A percentile compares a stretch with the other conserved stretches of the same genome.
These are phyloP conservation scores for Sus cebifrons DNA, from an alignment of 2,797 vertebrate genomes.

Conservation along the genomic window DNA sequence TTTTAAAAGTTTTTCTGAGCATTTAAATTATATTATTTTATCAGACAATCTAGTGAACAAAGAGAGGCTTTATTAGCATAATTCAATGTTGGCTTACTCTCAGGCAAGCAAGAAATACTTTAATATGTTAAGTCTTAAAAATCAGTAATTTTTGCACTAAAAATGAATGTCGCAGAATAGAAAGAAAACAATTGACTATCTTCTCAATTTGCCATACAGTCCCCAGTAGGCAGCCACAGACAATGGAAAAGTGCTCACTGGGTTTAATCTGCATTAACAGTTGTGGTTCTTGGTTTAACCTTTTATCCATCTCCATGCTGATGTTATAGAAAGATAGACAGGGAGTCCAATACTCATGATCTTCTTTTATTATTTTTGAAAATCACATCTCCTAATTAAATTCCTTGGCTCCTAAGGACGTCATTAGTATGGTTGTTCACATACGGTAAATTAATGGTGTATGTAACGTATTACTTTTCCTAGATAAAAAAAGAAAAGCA, in stretches of 20 bases:
- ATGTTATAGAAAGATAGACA: slow-evolving; percentile 54
- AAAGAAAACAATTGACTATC: slow-evolving; percentile 71
- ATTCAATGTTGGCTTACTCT: slow-evolving; percentile 70
- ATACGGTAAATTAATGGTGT: slow-evolving; percentile 14
- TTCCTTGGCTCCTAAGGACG: slow-evolving; percentile 26
- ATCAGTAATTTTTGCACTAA: slow-evolving; percentile 74
- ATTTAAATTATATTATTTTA: slow-evolving; percentile 70
- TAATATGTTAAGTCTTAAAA: slow-evolving; percentile 65
- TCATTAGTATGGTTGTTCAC: slow-evolving; percentile 20
- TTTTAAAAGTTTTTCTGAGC: slow-evolving; percentile 67
- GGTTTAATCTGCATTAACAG: slow-evolving; percentile 45
- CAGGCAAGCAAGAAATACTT: slow-evolving; percentile 79
- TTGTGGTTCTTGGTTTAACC: slow-evolving; percentile 64
- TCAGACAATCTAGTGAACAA: slow-evolving; percentile 75
- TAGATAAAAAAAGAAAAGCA: not conserved
- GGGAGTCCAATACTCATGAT: slow-evolving; percentile 48
- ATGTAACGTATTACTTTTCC: not conserved
- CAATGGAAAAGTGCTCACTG: slow-evolving; percentile 61
- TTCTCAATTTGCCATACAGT: slow-evolving; percentile 74
- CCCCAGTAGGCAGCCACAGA: slow-evolving; percentile 70
- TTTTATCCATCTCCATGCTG: slow-evolving; percentile 29
- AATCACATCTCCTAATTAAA: not conserved
- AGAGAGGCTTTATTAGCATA: slow-evolving; percentile 61
- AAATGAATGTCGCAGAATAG: slow-evolving; percentile 75
- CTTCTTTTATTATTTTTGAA: not conserved